A percentile compares a stretch with the other conserved stretches of the same genome.
These are phyloP conservation scores for Clavelina lepadiformis DNA, from an alignment of 23 tunicate species.

Conservation along the genomic window DNA sequence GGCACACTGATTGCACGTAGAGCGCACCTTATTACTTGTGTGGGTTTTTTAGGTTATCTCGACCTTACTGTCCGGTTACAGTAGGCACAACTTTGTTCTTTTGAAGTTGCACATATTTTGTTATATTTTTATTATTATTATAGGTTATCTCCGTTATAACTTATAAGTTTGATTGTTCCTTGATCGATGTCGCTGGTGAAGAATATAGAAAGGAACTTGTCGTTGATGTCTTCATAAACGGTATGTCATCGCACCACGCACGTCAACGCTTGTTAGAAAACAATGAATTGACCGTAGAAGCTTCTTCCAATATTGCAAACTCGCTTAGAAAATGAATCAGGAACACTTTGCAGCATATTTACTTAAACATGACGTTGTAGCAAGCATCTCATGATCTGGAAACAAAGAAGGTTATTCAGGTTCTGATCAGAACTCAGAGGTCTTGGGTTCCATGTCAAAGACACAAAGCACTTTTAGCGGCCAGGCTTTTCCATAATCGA, in stretches of 20 bases:
- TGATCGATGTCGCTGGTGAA: not conserved
- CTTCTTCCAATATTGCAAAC: not conserved
- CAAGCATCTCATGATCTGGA: not conserved
- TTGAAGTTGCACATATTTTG: no score
- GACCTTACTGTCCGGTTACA: no score
- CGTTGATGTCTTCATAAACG: no score
- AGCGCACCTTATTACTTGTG: no score
- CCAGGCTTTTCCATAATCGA: not conserved
- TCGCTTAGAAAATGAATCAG: not conserved
- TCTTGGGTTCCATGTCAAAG: not conserved
- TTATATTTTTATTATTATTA: not conserved
- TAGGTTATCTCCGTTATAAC: no score
- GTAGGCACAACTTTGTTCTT: no score
- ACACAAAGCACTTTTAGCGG: not conserved
- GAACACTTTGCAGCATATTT: not conserved
- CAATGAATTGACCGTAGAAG: not conserved
- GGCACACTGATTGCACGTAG: no score
- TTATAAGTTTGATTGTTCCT: not conserved
- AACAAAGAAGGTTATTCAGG: not conserved
- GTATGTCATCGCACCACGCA: no score
- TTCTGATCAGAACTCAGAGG: not conserved
- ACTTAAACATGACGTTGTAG: not conserved
- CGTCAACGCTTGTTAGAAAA: conserved; percentile 1
- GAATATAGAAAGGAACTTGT: not conserved
- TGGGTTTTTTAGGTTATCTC: no score